phyloP scores from a whole-genome alignment of 2,113 vertebrate species.

The Dicerorhinus sumatrensis region DNA sequence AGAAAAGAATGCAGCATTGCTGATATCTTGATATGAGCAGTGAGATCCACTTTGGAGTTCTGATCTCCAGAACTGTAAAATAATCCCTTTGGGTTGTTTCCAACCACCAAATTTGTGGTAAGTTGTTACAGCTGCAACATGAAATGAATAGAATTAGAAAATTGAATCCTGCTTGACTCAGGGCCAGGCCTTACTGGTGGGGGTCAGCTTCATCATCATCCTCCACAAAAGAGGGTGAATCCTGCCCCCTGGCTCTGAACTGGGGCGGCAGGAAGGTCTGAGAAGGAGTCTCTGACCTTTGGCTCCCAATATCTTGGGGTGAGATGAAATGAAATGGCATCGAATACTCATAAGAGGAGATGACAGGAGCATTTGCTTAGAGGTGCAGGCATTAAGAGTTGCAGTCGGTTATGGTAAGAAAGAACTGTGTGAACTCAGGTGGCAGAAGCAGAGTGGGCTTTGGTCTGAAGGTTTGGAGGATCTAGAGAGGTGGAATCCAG shows the following conservation, averaged over 20 bases:
- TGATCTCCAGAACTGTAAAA: neutral
- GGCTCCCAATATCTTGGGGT: neutral
- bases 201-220: neutral
- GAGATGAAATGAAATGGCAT: neutral
- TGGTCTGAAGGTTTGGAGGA: neutral
- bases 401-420: neutral
- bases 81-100: neutral
- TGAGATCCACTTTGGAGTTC: neutral
- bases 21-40: neutral
- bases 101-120: neutral
- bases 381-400: neutral
- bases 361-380: neutral
- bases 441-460: neutral
- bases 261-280: neutral
- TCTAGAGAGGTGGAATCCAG: neutral
- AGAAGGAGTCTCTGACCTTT: neutral
- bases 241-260: neutral
- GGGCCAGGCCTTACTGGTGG: neutral
- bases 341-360: neutral
- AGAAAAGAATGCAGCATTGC: neutral
- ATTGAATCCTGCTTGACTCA: neutral
- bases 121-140: neutral
- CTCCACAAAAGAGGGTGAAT: neutral
- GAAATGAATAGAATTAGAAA: neutral
- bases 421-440: neutral